Evolutionary conservation across 2,113 vertebrate genomes (phyloP).

Genomic region (Crotalus helleri): DNA sequence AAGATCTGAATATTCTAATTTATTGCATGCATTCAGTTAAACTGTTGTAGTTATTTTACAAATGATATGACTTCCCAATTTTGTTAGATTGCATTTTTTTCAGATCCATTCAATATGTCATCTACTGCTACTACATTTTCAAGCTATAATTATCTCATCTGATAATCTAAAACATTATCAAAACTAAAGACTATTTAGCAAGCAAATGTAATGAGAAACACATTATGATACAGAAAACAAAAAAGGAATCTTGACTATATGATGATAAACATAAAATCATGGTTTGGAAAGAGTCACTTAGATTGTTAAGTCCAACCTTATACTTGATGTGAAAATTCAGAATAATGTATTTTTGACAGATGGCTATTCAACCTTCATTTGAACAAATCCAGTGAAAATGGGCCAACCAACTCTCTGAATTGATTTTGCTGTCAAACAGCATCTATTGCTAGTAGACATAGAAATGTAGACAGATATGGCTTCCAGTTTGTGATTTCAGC

Average conservation of each 20-base stretch:
- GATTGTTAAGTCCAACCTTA: background rate
- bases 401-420: background rate
- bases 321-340: background rate
- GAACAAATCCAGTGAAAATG: background rate
- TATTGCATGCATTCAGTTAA: background rate
- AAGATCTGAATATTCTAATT: background rate
- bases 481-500: too few relatives aligned
- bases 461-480: background rate
- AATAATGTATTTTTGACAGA: background rate
- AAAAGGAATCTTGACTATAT: background rate
- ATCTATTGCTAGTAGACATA: background rate
- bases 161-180: conserved; percentile 27
- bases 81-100: conserved; percentile 23
- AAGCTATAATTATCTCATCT: background rate
- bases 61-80: conserved; percentile 21
- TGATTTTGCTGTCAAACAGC: background rate
- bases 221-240: background rate
- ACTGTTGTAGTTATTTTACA: conserved; percentile 6
- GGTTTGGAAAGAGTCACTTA: background rate
- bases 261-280: background rate
- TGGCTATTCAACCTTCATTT: background rate
- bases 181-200: conserved; percentile 14
- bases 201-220: background rate
- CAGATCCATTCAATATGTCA: background rate
- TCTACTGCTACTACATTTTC: background rate